Conservation (phyloP, 2,113 vertebrate genomes). For the Tetrax tetrax region DNA sequence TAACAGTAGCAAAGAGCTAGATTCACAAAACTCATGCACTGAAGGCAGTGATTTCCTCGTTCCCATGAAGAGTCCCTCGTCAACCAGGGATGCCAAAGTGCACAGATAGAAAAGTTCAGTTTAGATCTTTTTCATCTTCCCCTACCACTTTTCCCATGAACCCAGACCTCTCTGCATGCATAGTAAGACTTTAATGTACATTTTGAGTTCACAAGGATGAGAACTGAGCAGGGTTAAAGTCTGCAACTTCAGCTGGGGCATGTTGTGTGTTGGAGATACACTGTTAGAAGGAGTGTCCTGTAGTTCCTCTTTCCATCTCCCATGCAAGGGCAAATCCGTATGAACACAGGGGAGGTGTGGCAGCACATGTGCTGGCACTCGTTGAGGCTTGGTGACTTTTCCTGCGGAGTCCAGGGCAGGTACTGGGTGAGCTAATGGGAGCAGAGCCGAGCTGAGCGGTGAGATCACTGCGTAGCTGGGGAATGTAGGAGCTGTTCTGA, state of each 20-base stretch:
- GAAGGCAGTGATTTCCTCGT: background rate
- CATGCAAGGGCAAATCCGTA: background rate
- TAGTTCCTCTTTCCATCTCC: background rate
- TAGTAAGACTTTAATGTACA: background rate
- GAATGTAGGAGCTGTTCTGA: background rate
- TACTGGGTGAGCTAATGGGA: background rate
- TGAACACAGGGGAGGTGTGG: rapidly evolving
- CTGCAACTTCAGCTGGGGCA: background rate
- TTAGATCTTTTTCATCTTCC: background rate
- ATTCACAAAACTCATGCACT: background rate
- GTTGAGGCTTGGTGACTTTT: background rate
- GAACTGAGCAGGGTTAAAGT: background rate
- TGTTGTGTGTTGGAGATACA: background rate
- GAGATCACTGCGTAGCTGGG: background rate
- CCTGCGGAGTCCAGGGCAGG: background rate
- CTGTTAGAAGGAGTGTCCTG: background rate
- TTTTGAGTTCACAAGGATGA: background rate
- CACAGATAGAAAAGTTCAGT: background rate
- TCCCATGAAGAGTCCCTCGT: background rate
- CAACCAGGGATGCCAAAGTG: background rate
- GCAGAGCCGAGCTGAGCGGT: background rate
- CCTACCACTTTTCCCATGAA: background rate
- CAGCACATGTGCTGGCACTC: background rate
- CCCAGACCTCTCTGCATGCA: background rate
- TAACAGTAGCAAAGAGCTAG: background rate